phyloP scores from a whole-genome alignment of 2,113 vertebrate genomes.

The Ifrita kowaldi region DNA sequence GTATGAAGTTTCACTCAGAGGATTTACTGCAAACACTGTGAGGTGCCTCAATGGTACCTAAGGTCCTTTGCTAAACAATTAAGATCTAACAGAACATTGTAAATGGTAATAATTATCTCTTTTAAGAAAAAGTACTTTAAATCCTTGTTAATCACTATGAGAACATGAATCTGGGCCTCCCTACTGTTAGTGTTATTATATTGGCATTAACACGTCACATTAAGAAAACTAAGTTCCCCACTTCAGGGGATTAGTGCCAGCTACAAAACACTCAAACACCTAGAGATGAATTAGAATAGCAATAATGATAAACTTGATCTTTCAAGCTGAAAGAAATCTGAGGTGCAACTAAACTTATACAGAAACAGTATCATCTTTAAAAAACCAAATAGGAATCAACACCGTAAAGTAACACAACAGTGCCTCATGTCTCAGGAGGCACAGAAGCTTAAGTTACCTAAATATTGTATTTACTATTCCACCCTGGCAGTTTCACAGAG shows the following conservation, averaged over 20 bases:
- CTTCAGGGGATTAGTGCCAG: not conserved
- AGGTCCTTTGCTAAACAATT: not conserved
- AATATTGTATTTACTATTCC: not conserved
- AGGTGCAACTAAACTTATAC: not conserved
- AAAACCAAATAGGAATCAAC: not conserved
- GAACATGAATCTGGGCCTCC: not conserved
- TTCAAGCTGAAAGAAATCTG: not conserved
- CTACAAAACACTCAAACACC: not conserved
- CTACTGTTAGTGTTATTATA: not conserved
- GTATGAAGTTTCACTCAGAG: not conserved
- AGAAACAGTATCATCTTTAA: not conserved
- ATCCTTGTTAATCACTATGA: not conserved
- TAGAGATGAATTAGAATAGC: not conserved
- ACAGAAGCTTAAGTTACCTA: not conserved
- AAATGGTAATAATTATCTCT: not conserved
- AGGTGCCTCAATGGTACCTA: not conserved
- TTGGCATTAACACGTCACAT: not conserved
- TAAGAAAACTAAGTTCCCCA: not conserved
- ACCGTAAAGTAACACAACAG: not conserved
- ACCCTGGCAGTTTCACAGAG: not conserved
- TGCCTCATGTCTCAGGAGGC: not conserved
- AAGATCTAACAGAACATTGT: not conserved
- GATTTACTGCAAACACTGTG: not conserved
- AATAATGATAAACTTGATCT: not conserved
- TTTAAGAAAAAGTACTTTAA: not conserved